Conservation (phyloP, 2,888 invertebrate species). For the Andrena praecox region DNA sequence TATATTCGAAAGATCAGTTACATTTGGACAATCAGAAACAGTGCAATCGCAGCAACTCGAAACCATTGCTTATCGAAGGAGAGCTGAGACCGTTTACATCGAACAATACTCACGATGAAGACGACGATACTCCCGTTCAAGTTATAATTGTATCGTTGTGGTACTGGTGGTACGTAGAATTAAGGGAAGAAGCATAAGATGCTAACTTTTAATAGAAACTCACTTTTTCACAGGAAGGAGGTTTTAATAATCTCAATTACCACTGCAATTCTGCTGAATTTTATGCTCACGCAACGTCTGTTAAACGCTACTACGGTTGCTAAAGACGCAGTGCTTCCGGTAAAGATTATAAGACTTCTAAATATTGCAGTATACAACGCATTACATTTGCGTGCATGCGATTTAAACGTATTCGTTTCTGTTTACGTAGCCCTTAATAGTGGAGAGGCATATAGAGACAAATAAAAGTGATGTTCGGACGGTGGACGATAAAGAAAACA, state of each 20-base stretch:
- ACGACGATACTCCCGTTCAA: constrained; percentile 88
- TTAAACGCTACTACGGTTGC: constrained; percentile 74
- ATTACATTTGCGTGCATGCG: background rate
- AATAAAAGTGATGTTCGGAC: constrained; percentile 80
- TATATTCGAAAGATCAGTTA: constrained; percentile 88
- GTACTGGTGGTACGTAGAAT: constrained; percentile 89
- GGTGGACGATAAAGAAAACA: constrained; percentile 74
- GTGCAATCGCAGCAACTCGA: constrained; percentile 76
- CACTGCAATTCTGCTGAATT: constrained; percentile 90
- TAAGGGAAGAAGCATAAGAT: background rate
- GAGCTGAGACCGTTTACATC: background rate
- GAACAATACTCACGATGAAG: constrained; percentile 51
- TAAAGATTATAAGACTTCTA: constrained; percentile 63
- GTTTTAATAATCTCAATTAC: constrained; percentile 91
- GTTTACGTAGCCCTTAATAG: constrained; percentile 77
- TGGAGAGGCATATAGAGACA: constrained; percentile 78
- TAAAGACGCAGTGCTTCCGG: constrained; percentile 77
- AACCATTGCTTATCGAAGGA: constrained; percentile 23
- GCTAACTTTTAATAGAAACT: constrained; percentile 74
- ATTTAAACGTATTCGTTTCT: constrained; percentile 12
- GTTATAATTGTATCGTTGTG: constrained; percentile 91
- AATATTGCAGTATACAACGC: background rate
- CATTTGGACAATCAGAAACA: constrained; percentile 85
- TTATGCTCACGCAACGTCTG: constrained; percentile 87
- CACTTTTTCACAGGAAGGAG: constrained; percentile 88